Conservation (phyloP, 2,888 invertebrate genomes). For the Horisme vitalbata region DNA sequence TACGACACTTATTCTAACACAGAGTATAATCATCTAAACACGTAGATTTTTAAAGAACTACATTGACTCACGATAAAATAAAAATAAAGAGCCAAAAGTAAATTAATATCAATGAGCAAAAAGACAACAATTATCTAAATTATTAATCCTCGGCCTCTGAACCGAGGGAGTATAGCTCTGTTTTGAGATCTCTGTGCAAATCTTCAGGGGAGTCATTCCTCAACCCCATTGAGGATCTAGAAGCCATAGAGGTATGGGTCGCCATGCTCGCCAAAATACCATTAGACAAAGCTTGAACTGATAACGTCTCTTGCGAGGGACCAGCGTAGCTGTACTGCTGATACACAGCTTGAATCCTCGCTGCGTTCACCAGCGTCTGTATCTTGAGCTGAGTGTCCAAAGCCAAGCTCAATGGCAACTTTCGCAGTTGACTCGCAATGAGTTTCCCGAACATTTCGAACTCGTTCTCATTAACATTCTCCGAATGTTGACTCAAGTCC, state of each 20-base stretch:
- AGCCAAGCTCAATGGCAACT: constrained; percentile 70
- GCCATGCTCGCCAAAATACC: constrained; percentile 74
- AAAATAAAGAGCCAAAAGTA: constrained; percentile 14
- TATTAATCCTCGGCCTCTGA: constrained; percentile 69
- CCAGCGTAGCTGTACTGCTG: constrained; percentile 78
- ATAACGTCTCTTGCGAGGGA: constrained; percentile 72
- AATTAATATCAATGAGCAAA: constrained; percentile 11
- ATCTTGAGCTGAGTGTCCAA: constrained; percentile 76
- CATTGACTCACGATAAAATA: constrained; percentile 16
- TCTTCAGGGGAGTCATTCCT: constrained; percentile 70
- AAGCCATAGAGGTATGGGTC: constrained; percentile 59
- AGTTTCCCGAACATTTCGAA: constrained; percentile 79
- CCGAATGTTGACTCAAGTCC: constrained; percentile 75
- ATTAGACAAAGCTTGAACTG: constrained; percentile 74
- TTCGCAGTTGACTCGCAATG: constrained; percentile 74
- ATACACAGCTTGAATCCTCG: constrained; percentile 74
- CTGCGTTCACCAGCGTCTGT: constrained; percentile 73
- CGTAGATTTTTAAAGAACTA: constrained; percentile 34
- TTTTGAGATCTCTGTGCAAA: constrained; percentile 63
- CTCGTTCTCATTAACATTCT: constrained; percentile 74
- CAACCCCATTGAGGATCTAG: constrained; percentile 52
- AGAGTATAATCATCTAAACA: constrained; percentile 48
- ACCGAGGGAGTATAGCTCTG: constrained; percentile 61
- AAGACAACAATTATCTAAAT: neutral
- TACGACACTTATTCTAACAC: constrained; percentile 35